A percentile compares a stretch with the other conserved stretches of the same genome.
These are phyloP conservation scores for Coenobita brevimanus DNA, from an alignment of 1,140 invertebrate genomes.

Conservation along the genomic window DNA sequence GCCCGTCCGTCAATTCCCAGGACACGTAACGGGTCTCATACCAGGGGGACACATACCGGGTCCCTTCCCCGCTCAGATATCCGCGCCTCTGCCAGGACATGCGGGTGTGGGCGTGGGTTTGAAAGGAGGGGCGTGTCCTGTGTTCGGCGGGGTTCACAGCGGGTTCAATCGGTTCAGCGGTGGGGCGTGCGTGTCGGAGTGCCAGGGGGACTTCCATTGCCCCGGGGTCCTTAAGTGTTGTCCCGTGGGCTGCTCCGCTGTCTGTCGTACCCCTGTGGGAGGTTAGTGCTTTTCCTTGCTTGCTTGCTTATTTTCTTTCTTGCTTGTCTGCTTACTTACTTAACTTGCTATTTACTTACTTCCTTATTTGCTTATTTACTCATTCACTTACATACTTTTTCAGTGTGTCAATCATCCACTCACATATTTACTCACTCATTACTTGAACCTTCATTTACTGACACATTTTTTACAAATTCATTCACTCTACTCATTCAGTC, in stretches of 20 bases:
- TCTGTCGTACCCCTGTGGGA: constrained; percentile 29
- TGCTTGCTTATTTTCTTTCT: not conserved
- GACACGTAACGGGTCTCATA: not conserved
- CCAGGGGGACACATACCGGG: not conserved
- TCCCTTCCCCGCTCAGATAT: not conserved
- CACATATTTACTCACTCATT: too few species aligned
- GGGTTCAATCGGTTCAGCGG: constrained; percentile 22
- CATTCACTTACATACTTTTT: too few species aligned
- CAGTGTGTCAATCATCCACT: too few species aligned
- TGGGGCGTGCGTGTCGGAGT: constrained; percentile 25
- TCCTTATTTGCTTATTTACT: too few species aligned
- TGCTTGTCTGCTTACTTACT: too few species aligned
- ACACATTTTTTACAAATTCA: too few species aligned
- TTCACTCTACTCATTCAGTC: too few species aligned
- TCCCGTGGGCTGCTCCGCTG: constrained; percentile 36
- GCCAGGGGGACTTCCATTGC: constrained; percentile 42
- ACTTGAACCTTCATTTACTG: too few species aligned
- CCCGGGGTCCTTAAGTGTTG: constrained; percentile 20
- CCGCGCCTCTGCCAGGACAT: not conserved
- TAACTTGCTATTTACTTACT: too few species aligned
- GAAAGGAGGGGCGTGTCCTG: constrained; percentile 17
- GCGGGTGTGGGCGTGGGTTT: not conserved
- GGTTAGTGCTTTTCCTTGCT: constrained; percentile 3
- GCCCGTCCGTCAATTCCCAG: not conserved
- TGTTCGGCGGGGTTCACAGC: not conserved